Evolutionary conservation across 2,113 vertebrate genomes (phyloP).

Genomic region (Macquaria australasica): DNA sequence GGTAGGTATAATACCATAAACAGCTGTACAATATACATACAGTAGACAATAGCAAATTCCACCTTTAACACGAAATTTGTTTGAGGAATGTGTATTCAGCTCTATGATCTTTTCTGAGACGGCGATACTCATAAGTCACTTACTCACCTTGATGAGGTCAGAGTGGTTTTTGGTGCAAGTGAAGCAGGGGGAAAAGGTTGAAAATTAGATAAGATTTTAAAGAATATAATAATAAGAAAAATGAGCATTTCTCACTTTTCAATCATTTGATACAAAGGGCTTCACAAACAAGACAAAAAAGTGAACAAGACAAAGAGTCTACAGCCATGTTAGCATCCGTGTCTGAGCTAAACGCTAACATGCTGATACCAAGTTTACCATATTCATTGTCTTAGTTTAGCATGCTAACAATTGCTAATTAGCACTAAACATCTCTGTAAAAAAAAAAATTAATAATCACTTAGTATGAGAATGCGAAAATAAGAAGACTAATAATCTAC

Average conservation of each 20-base stretch:
- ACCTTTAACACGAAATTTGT: background rate
- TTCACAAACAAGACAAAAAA: background rate
- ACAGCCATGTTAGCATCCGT: background rate
- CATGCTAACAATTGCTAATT: background rate
- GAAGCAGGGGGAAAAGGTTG: background rate
- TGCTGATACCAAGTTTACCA: background rate
- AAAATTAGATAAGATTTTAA: background rate
- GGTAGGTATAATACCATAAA: conserved; percentile 5
- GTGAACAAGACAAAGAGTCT: background rate
- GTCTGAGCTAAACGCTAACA: background rate
- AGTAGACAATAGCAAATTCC: background rate
- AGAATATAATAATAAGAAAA: background rate
- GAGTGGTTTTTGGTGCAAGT: background rate
- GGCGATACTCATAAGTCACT: background rate
- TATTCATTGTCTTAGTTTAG: background rate
- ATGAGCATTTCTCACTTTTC: background rate
- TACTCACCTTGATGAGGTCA: background rate
- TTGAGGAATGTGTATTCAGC: background rate
- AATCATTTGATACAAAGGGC: background rate
- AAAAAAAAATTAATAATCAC: background rate
- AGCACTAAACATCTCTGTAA: background rate
- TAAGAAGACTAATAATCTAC: background rate
- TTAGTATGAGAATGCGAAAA: no score
- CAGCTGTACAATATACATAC: background rate
- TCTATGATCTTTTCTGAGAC: background rate